These are phyloP conservation scores for Lasioglossum baleicum DNA, from an alignment of 1,140 invertebrate genomes.

Conservation along the genomic window DNA sequence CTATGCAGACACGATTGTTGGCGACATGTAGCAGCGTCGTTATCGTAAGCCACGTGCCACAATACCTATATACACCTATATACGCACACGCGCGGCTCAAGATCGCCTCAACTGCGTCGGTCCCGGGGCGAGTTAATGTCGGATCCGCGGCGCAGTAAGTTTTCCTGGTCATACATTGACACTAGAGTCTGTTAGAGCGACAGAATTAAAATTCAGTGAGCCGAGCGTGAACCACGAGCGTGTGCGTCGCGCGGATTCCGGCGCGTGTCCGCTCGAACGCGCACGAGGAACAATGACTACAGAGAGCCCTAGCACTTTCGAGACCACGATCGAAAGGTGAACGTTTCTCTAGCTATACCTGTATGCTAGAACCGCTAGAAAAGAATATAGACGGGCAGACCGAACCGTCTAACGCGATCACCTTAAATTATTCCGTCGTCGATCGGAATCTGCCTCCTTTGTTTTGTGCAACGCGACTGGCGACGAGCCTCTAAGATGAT, in stretches of 20 bases:
- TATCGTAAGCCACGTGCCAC: constrained; percentile 34
- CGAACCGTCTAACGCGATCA: no score
- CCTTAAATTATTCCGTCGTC: no score
- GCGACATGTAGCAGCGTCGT: background rate
- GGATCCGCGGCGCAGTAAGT: constrained; percentile 11
- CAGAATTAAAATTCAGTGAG: constrained; percentile 36
- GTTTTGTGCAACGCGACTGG: no score
- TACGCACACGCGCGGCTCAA: background rate
- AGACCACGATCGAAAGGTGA: constrained; percentile 37
- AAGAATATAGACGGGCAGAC: background rate
- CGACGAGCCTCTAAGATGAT: no score
- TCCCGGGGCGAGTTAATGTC: constrained; percentile 4
- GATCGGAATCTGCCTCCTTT: no score
- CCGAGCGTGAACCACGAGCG: background rate
- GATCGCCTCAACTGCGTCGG: constrained; percentile 13
- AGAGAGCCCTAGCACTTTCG: background rate
- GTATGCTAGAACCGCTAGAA: background rate
- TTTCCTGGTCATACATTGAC: constrained; percentile 21
- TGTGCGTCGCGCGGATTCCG: constrained; percentile 5
- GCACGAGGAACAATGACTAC: constrained; percentile 6
- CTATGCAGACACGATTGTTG: no score
- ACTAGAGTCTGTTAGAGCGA: background rate
- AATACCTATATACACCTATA: constrained; percentile 2
- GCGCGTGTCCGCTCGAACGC: constrained; percentile 15
- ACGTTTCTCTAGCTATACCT: constrained; percentile 32